Evolutionary conservation across 2,888 invertebrate species (phyloP).

Genomic region (Apeira syringaria): DNA sequence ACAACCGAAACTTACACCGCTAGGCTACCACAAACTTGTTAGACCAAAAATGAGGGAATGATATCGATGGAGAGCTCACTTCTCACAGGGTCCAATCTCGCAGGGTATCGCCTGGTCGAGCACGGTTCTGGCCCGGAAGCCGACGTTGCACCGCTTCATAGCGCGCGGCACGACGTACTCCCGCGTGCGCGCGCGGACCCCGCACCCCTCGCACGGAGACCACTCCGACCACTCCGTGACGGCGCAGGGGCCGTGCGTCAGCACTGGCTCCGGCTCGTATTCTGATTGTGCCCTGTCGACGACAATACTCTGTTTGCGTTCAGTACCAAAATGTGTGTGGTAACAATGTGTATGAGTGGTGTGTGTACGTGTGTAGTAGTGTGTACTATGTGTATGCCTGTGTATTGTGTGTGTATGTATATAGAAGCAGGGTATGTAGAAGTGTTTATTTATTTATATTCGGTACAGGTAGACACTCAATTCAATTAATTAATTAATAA

Average conservation of each 20-base stretch:
- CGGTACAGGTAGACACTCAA: too few species aligned
- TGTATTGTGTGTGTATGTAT: background rate
- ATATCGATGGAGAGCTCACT: conserved; percentile 52
- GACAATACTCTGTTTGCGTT: too few species aligned
- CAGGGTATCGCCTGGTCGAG: conserved; percentile 75
- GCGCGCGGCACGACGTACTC: conserved; percentile 85
- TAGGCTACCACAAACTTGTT: too few species aligned
- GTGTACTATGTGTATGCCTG: background rate
- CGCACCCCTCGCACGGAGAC: conserved; percentile 89
- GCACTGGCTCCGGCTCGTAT: conserved; percentile 75
- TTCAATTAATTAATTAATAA: too few species aligned
- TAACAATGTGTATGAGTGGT: background rate
- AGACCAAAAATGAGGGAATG: too few species aligned
- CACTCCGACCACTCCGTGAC: conserved; percentile 90
- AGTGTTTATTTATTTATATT: too few species aligned
- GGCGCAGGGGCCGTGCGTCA: conserved; percentile 81
- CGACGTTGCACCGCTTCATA: conserved; percentile 85
- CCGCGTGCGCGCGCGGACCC: conserved; percentile 88
- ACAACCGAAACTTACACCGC: too few species aligned
- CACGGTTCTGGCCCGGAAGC: conserved; percentile 61
- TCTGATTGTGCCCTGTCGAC: conserved; percentile 57
- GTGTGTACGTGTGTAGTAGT: background rate
- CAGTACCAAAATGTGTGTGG: too few species aligned
- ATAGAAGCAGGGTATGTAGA: too few species aligned
- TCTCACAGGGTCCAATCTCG: conserved; percentile 66